Evolutionary conservation across 2,113 vertebrate species (phyloP).

Genomic region (Arvicanthis niloticus): DNA sequence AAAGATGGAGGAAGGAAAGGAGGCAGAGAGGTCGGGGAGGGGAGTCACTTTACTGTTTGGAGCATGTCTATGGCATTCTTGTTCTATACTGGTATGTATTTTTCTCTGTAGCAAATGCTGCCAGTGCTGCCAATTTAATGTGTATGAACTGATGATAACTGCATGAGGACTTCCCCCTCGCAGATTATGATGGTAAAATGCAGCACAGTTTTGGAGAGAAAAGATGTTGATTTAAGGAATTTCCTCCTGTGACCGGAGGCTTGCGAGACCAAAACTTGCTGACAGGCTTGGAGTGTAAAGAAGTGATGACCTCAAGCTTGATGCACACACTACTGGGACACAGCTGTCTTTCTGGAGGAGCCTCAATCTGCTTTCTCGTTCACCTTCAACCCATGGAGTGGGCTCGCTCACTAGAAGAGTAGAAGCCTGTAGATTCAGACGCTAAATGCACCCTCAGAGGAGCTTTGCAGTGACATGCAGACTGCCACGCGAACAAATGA

Average conservation of each 20-base stretch:
- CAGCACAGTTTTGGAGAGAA: neutral
- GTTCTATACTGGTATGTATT: accelerated
- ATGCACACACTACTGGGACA: neutral
- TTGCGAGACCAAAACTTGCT: neutral
- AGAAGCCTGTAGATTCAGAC: neutral
- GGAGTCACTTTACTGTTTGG: neutral
- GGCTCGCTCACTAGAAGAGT: neutral
- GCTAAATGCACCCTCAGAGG: neutral
- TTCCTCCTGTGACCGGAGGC: neutral
- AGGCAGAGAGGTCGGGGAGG: neutral
- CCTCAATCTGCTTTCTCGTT: neutral
- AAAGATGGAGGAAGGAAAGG: neutral
- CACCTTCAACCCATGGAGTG: neutral
- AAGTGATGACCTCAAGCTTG: neutral
- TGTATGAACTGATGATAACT: neutral
- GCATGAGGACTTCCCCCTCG: neutral
- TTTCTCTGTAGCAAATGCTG: neutral
- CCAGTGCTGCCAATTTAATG: neutral
- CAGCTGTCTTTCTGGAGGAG: neutral
- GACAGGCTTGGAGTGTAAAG: neutral
- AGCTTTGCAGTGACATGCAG: neutral
- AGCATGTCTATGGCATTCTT: neutral
- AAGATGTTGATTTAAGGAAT: neutral
- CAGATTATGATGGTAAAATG: neutral
- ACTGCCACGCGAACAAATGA: neutral